Conservation (phyloP, 2,113 vertebrate genomes). For the Caretta caretta region DNA sequence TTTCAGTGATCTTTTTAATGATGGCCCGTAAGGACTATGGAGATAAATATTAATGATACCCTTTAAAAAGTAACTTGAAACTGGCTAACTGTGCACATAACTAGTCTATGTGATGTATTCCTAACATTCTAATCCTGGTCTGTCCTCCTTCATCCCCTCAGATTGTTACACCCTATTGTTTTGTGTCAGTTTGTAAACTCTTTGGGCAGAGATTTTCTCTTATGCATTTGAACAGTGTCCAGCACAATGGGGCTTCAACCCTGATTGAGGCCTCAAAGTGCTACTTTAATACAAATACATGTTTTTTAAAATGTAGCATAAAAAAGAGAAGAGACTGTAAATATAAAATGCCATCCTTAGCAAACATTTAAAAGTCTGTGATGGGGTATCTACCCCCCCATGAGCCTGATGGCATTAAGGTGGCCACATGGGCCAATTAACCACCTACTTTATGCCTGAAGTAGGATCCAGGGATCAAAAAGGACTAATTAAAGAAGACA, state of each 20-base stretch:
- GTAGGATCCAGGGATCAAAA: not conserved
- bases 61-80: not conserved
- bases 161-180: not conserved
- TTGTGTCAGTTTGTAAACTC: not conserved
- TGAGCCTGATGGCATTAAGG: not conserved
- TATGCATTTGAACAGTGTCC: not conserved
- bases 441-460: not conserved
- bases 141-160: not conserved
- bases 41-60: not conserved
- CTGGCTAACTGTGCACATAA: rapidly evolving
- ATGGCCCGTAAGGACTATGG: not conserved
- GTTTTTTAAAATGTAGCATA: not conserved
- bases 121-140: not conserved
- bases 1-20: too few species aligned
- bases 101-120: rapidly evolving
- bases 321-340: constrained; percentile 3
- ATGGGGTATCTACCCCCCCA: not conserved
- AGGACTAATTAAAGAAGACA: not conserved
- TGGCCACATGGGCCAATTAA: not conserved
- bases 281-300: not conserved
- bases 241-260: not conserved
- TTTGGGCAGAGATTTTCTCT: not conserved
- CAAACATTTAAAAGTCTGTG: constrained; percentile 20
- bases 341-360: not conserved
- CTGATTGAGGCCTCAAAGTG: not conserved